phyloP scores from a whole-genome alignment of 2,113 vertebrate genomes.

The Odocoileus hemionus region DNA sequence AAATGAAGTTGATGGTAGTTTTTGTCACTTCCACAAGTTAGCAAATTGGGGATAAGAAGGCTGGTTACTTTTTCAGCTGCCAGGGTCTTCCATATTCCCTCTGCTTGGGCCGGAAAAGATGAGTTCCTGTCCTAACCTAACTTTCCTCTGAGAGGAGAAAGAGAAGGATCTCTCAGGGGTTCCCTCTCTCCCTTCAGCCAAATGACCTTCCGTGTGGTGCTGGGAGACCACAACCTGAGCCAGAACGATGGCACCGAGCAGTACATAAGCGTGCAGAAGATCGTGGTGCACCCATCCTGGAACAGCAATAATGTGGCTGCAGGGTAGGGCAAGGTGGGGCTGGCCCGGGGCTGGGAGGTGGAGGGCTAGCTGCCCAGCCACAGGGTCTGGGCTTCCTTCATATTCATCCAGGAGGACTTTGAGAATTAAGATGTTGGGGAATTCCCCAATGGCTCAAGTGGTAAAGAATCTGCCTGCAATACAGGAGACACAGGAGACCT shows the following conservation, averaged over 20 bases:
- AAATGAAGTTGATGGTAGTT: neutral
- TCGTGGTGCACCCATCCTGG: conserved; percentile 84
- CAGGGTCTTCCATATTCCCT: neutral
- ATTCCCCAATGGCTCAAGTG: neutral
- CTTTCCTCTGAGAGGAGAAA: neutral
- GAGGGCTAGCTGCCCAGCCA: neutral
- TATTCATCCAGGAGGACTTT: neutral
- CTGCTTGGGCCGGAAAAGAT: neutral
- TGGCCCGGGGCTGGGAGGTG: neutral
- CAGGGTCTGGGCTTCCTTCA: neutral
- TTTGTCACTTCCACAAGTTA: neutral
- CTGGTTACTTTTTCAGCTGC: neutral
- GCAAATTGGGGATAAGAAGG: neutral
- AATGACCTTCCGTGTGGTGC: conserved; percentile 84
- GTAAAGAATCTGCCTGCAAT: neutral
- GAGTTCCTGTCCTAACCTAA: neutral
- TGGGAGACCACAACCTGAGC: conserved; percentile 89
- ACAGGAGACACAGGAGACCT: neutral
- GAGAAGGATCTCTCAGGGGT: neutral
- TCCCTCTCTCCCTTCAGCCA: conserved; percentile 31
- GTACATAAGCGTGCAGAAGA: conserved; percentile 79
- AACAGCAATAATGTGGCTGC: conserved; percentile 80
- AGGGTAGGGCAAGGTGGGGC: conserved; percentile 73
- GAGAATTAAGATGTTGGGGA: neutral
- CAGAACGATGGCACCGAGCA: conserved; percentile 84